These are phyloP conservation scores for Calephelis virginiensis DNA, from an alignment of 1,140 invertebrate genomes.

Conservation along the genomic window DNA sequence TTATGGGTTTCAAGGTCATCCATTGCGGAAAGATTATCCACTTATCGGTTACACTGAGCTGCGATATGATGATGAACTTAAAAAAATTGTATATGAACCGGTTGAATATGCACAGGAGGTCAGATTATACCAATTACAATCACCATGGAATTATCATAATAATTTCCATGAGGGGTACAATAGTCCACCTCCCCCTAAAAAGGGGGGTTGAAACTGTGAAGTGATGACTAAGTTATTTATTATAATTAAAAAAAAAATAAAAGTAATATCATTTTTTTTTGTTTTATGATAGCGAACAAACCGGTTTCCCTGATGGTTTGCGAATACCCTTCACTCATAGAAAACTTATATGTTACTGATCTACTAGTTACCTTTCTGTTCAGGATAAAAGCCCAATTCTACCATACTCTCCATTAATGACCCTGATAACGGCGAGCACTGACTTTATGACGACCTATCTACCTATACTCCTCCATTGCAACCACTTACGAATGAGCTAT, in stretches of 20 bases:
- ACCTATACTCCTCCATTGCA: too few species aligned
- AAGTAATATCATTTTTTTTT: too few species aligned
- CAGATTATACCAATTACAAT: conserved; percentile 52
- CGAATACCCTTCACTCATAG: too few species aligned
- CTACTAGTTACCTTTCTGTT: too few species aligned
- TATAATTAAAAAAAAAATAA: not conserved
- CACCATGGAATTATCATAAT: conserved; percentile 62
- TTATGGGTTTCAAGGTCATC: conserved; percentile 72
- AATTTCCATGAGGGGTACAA: conserved; percentile 62
- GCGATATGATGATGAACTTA: conserved; percentile 72
- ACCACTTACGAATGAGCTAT: too few species aligned
- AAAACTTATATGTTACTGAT: too few species aligned
- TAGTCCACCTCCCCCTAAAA: conserved; percentile 18
- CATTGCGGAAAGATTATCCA: conserved; percentile 72
- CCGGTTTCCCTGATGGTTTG: too few species aligned
- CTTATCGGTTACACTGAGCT: conserved; percentile 65
- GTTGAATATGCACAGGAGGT: conserved; percentile 69
- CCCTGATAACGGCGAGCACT: too few species aligned
- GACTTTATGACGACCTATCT: too few species aligned
- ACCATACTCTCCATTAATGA: too few species aligned
- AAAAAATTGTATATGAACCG: conserved; percentile 72
- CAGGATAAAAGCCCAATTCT: too few species aligned
- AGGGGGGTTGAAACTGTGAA: not conserved
- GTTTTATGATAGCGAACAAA: too few species aligned
- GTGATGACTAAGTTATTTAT: not conserved